phyloP scores from a whole-genome alignment of 2,797 vertebrate genomes.

The Premnoplex brunnescens region DNA sequence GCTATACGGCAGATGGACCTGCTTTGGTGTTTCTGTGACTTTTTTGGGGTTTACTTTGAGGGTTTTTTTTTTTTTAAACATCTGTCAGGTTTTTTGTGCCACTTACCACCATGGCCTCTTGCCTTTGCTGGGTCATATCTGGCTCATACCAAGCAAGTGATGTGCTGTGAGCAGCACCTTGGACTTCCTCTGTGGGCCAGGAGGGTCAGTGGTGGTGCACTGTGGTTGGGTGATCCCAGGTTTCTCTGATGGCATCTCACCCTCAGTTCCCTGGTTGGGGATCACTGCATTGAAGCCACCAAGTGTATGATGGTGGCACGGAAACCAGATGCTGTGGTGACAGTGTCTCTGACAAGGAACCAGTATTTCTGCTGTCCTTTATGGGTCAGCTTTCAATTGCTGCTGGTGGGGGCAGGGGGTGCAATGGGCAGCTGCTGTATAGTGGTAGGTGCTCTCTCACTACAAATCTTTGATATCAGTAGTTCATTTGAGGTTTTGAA shows the following conservation, averaged over 20 bases:
- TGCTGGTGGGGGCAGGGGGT: not conserved
- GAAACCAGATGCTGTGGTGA: not conserved
- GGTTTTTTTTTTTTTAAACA: fast-evolving
- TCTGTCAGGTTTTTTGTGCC: not conserved
- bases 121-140: not conserved
- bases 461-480: not conserved
- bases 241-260: not conserved
- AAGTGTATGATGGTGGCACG: not conserved
- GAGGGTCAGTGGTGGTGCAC: not conserved
- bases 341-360: not conserved
- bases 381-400: not conserved
- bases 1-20: not conserved
- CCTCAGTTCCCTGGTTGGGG: not conserved
- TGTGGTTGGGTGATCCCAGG: not conserved
- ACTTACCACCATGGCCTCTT: not conserved
- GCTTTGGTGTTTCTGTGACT: not conserved
- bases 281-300: not conserved
- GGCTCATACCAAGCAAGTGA: not conserved
- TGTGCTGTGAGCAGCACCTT: not conserved
- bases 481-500: not conserved
- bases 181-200: too few species aligned
- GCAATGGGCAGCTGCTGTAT: not conserved
- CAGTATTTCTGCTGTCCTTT: not conserved
- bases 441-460: not conserved
- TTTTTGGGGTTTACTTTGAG: not conserved